phyloP scores from a whole-genome alignment of 1,140 invertebrate genomes.

The Chrysopa pallens region DNA sequence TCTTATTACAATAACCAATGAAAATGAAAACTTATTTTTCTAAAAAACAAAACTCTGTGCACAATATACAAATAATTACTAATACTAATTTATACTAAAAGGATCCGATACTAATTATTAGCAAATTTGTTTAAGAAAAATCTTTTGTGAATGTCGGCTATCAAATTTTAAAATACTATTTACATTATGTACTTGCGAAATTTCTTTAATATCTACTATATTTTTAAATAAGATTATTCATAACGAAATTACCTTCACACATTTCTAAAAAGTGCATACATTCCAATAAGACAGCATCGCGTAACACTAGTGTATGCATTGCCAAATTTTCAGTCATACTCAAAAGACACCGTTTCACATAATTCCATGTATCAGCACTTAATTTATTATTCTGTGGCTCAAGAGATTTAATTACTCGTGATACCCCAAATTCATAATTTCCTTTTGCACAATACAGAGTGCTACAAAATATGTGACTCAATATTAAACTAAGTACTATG shows the following conservation, averaged over 20 bases:
- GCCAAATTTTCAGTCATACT: slow-evolving; percentile 84
- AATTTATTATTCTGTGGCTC: slow-evolving; percentile 93
- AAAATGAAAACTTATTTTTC: too few species aligned
- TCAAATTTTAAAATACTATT: too few species aligned
- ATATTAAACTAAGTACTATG: not conserved
- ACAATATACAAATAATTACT: too few species aligned
- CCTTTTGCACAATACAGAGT: slow-evolving; percentile 97
- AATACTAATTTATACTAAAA: too few species aligned
- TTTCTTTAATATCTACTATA: too few species aligned
- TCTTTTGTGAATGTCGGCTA: too few species aligned
- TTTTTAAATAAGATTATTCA: too few species aligned
- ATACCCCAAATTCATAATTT: slow-evolving; percentile 99
- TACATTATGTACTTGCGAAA: too few species aligned
- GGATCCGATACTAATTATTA: too few species aligned
- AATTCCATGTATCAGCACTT: slow-evolving; percentile 94
- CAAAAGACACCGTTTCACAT: slow-evolving; percentile 86
- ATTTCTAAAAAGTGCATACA: slow-evolving; percentile 86
- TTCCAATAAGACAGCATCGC: slow-evolving; percentile 76
- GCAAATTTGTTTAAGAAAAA: too few species aligned
- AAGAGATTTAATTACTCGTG: slow-evolving; percentile 90
- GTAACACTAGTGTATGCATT: slow-evolving; percentile 79
- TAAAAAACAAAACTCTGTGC: too few species aligned
- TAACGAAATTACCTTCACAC: slow-evolving; percentile 42
- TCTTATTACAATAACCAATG: too few species aligned
- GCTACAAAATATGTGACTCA: slow-evolving; percentile 17